Base-by-base conservation (phyloP, 2,797 vertebrate genomes). In the Rhynchotus rufescens region DNA sequence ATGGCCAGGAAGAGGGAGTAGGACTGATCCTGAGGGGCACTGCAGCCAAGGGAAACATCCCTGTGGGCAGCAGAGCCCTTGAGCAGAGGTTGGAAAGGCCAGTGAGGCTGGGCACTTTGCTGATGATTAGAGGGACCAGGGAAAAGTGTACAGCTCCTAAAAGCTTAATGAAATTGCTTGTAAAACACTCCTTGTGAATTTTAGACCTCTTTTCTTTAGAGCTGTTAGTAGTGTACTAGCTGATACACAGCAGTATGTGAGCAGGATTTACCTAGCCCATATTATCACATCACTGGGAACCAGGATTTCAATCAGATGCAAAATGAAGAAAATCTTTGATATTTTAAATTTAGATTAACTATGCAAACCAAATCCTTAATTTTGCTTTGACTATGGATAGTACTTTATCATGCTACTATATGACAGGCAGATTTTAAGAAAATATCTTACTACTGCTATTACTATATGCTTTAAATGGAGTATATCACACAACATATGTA, bases 331-430 rank as follows among this genome's bases (percentile, higher is more conserved):
- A 2, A 73, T 7, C 45, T 85, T 23, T 42, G 71, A 8, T 74
- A 38, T 42, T 85, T 85, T 3, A 45, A 36, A 54, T 68, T 80
- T 59, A 17, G 5, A 57, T 57, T 80, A 14, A 12, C 38, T 80
- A 66, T 56, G 3, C 9, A n/a, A 73, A 59, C 84, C 68, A 59
- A 47, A 32, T 49, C 76, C 4, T 65, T 67, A 45, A 12, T 81
- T 38, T 67, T 76, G 34, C 66, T 79, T 86, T 78, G n/a, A 32
- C 28, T 66, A 5, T 6, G 14, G 4, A 25, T 47, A 51, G 49
- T 34, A 36, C 13, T 25, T 59, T 52, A 6, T 22, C 0, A 1
- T 4, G 4, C 12, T 64, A 36, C 21, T 17, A 45, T 28, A 6
- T 15, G 19, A 78, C 5, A 23, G 56, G 22, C 7, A 77, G 23